Evolutionary conservation across 2,113 vertebrate genomes (phyloP), one percentile per base, ranked within the genome.

Genomic region (Boulengeromyrus knoepffleri): DNA sequence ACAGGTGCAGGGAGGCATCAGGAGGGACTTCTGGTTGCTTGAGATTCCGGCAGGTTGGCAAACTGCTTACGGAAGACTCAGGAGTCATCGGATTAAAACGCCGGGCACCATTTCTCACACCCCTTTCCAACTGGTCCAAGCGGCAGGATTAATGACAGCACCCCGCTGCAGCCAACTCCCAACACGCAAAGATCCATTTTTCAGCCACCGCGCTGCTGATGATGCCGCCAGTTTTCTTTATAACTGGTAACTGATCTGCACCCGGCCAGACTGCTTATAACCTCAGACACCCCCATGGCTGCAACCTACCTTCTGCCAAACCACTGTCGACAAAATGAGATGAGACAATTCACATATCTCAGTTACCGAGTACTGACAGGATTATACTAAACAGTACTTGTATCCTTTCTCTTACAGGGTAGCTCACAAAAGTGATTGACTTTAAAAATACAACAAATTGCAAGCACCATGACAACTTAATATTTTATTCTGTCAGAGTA

Each of bases 61-160:
- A 90, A 88, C 53, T 62, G 85, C 88, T 91, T 83, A 89, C 74
- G 36, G 12, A 74, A n/a, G 19, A 24, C 31, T 52, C 49, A 77
- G 47, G 62, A 49, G 47, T 9, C 45, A 2, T 42, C 74, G 52
- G 47, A 52, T 89, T 89, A 89, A 89, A 53, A n/a, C 36, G 36
- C 88, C 27, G n/a, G 42, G 12, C 58, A 1, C 45, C 27, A 27
- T 21, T 36, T 24, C 31, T 42, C 52, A 88, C 21, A 47, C 83
- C 21, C 56, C 19, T 31, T 70, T 13, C 31, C 74, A 0, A 24
- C 45, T 19, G 46, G 84, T 86, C 84, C 47, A 31, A 50, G 45
- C n/a, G 24, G 47, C 84, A 86, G 84, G 84, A 86, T 86, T 86
- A 50, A 31, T 15, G 24, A 50, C 47, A 8, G 9, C 24, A 10